phyloP scores from a whole-genome alignment of 1,140 invertebrate species.

The Lordiphosa clarofinis region DNA sequence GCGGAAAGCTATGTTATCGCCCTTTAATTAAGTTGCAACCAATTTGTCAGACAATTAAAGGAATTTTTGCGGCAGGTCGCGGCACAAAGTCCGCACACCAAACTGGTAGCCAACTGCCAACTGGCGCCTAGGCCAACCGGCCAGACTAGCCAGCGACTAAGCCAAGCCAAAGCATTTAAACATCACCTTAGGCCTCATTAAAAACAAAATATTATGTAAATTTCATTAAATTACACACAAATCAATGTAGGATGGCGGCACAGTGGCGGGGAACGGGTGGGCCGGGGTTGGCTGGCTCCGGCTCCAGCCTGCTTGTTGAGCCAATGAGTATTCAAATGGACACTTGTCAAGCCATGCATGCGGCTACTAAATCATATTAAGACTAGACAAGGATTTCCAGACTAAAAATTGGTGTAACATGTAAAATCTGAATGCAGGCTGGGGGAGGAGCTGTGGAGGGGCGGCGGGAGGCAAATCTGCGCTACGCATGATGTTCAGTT shows the following conservation, averaged over 20 bases:
- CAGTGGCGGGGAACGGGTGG: background rate
- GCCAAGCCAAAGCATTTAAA: slow-evolving; percentile 77
- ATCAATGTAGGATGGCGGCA: slow-evolving; percentile 53
- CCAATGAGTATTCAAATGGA: slow-evolving; percentile 80
- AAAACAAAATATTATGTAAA: slow-evolving; percentile 79
- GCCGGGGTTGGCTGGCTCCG: slow-evolving; percentile 15
- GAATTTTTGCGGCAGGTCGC: slow-evolving; percentile 56
- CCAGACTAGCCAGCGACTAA: slow-evolving; percentile 42
- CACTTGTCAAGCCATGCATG: slow-evolving; percentile 78
- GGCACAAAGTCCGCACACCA: slow-evolving; percentile 19
- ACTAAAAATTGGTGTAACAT: slow-evolving; percentile 72
- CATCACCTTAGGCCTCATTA: slow-evolving; percentile 78
- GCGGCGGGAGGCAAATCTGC: slow-evolving; percentile 26
- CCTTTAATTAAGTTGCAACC: slow-evolving; percentile 73
- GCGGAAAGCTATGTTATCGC: slow-evolving; percentile 42
- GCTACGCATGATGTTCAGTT: slow-evolving; percentile 78
- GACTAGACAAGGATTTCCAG: slow-evolving; percentile 76
- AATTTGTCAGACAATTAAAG: slow-evolving; percentile 75
- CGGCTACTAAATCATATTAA: slow-evolving; percentile 79
- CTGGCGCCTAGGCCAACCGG: slow-evolving; percentile 42
- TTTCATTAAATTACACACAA: slow-evolving; percentile 78
- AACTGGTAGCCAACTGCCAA: slow-evolving; percentile 35
- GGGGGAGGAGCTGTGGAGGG: background rate
- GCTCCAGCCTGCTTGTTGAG: slow-evolving; percentile 59
- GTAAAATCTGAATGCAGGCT: slow-evolving; percentile 30